These are phyloP conservation scores for Galerucella nymphaeae DNA, from an alignment of 2,888 invertebrate genomes.

Conservation along the genomic window DNA sequence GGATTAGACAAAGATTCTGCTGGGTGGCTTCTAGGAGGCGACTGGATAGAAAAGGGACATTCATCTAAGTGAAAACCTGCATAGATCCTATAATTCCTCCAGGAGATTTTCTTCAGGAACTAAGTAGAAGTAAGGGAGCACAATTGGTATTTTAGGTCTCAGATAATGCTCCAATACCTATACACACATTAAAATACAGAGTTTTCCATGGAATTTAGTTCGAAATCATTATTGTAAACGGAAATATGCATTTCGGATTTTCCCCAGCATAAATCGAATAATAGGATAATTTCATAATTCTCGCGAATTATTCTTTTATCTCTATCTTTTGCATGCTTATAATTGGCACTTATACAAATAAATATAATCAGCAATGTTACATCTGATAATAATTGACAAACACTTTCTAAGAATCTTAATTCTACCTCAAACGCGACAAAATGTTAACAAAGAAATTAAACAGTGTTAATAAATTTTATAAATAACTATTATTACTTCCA, in stretches of 20 bases:
- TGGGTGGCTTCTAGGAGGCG: too few species aligned
- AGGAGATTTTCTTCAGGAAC: too few species aligned
- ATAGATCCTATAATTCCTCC: too few species aligned
- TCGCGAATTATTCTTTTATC: conserved; percentile 40
- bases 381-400: conserved; percentile 37
- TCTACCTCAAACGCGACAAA: neutral
- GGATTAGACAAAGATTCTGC: too few species aligned
- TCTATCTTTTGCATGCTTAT: conserved; percentile 45
- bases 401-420: neutral
- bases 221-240: conserved; percentile 6
- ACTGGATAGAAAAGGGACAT: too few species aligned
- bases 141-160: too few species aligned
- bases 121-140: too few species aligned
- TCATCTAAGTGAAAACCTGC: too few species aligned
- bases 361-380: conserved; percentile 37
- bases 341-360: conserved; percentile 40
- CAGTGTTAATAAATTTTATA: neutral
- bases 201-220: too few species aligned
- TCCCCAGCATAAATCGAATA: conserved; percentile 23
- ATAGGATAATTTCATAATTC: conserved; percentile 41
- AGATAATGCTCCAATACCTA: too few species aligned
- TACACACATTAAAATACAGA: too few species aligned
- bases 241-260: conserved; percentile 31
- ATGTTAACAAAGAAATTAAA: neutral
- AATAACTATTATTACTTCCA: neutral